Evolutionary conservation across 2,797 vertebrate species (phyloP).

Genomic region (Molossus alvarezi): DNA sequence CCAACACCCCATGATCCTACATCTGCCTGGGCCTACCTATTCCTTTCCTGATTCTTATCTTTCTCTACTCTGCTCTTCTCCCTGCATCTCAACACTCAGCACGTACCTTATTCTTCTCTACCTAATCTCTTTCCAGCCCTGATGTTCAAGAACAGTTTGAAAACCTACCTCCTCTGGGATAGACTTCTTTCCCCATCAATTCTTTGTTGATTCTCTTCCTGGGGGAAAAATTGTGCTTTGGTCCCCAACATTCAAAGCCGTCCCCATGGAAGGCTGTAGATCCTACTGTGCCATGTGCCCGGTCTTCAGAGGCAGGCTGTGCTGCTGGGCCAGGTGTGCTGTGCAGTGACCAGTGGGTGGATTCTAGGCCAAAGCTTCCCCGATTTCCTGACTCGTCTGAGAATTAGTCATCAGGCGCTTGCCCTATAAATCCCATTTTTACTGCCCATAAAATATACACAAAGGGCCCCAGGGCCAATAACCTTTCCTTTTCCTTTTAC

Average conservation of each 20-base stretch:
- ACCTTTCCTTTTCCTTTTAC: conserved; percentile 47
- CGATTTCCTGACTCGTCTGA: conserved; percentile 15
- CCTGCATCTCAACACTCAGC: neutral
- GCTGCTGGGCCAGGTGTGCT: neutral
- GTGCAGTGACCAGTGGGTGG: neutral
- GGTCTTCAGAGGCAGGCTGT: neutral
- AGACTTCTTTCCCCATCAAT: neutral
- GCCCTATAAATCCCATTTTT: conserved; percentile 24
- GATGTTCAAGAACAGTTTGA: conserved; percentile 4
- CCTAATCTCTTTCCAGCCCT: neutral
- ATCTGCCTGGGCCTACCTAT: neutral
- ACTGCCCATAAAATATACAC: neutral
- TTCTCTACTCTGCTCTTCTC: neutral
- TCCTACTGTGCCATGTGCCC: neutral
- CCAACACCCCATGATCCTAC: neutral
- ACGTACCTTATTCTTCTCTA: neutral
- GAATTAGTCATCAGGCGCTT: neutral
- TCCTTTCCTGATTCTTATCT: neutral
- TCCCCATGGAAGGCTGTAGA: neutral
- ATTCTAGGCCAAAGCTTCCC: conserved; percentile 15
- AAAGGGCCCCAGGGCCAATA: neutral
- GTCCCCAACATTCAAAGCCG: neutral
- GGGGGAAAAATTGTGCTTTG: neutral
- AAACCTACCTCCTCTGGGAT: neutral
- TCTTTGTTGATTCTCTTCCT: conserved; percentile 60